Base-by-base conservation (phyloP, 2,797 vertebrate species). In the Labeo calbasu region DNA sequence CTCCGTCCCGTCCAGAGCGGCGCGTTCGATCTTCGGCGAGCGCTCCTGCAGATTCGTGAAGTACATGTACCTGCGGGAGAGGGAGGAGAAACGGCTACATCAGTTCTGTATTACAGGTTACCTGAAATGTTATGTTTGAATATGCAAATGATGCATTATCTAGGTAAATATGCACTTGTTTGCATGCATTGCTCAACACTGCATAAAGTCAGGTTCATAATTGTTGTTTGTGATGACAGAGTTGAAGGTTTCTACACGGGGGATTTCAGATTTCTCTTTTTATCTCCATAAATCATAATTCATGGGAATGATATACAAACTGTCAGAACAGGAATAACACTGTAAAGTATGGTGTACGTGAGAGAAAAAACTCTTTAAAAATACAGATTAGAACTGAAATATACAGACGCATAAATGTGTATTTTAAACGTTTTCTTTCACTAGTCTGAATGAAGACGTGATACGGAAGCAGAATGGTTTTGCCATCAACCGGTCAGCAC, bases 1-100 rank as follows among this genome's bases (percentile, higher is more conserved):
- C 89, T 99, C 98, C 0, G 98, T 99, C 15, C 98, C 98, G 84
- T 99, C 98, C 92, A 99, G 86, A 0, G 97, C 97, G 5, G 97
- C 97, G 0, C 98, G 94, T 93, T 99, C 98, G 79, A 99, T 99
- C 93, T 97, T 98, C 0, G 98, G 96, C 0, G 97, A 98, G 19
- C 97, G 95, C 73, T 99, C 98, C 91, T 98, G 96, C 65, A 99
- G 94, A 91, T 99, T 99, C 88, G 98, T 99, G 93, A 99, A 99
- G 94, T 99, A 99, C 98, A 99, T 98, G 93, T 99, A 99, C 90
- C 98, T 99, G 92, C 1, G 1, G 25, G 4, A 4, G 10, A 79
- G 6, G 9, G 9, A 46, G 43, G 8, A 25, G 61, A 28, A 3
- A 14, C 13, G 2, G 10, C 4, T 2, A 25, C 59, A 61, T 5